Percentiles rank a stretch among this genome's conserved stretches.
Conservation (phyloP, 1,140 invertebrate genomes). For the Lepidostoma basale region DNA sequence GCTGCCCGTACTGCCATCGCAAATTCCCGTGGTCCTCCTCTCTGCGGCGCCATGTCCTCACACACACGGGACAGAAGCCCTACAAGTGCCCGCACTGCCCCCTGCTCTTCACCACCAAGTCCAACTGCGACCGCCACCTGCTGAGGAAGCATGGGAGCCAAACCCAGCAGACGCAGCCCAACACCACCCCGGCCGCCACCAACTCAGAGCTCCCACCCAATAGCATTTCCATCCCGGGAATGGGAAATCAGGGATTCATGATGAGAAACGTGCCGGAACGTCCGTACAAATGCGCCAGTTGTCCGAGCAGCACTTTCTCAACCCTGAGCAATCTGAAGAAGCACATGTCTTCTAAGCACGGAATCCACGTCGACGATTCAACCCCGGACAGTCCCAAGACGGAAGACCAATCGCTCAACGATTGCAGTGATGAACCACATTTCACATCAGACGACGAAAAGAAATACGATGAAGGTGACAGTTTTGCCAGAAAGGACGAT, state of each 20-base stretch:
- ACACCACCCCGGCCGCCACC: conserved; percentile 49
- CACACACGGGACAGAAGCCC: conserved; percentile 95
- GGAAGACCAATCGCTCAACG: conserved; percentile 40
- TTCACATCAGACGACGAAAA: conserved; percentile 48
- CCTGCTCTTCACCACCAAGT: conserved; percentile 94
- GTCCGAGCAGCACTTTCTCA: conserved; percentile 85
- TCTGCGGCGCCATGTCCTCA: conserved; percentile 87
- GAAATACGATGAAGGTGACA: neutral
- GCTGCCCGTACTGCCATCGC: conserved; percentile 89
- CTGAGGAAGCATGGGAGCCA: conserved; percentile 84
- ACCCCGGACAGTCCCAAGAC: conserved; percentile 50
- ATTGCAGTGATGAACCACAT: conserved; percentile 49
- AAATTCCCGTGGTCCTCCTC: conserved; percentile 97
- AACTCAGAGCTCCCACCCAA: conserved; percentile 51
- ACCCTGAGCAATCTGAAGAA: conserved; percentile 80
- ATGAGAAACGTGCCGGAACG: conserved; percentile 78
- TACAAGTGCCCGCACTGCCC: conserved; percentile 92
- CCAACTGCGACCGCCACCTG: conserved; percentile 94
- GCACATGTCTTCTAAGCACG: conserved; percentile 75
- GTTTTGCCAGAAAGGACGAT: neutral
- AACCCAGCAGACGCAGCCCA: conserved; percentile 56
- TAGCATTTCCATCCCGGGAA: conserved; percentile 47
- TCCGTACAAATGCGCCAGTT: conserved; percentile 83
- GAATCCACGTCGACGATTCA: conserved; percentile 54
- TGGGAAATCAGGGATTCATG: conserved; percentile 58